Conservation (phyloP, 2,888 invertebrate species). For the Smittia sp. region DNA sequence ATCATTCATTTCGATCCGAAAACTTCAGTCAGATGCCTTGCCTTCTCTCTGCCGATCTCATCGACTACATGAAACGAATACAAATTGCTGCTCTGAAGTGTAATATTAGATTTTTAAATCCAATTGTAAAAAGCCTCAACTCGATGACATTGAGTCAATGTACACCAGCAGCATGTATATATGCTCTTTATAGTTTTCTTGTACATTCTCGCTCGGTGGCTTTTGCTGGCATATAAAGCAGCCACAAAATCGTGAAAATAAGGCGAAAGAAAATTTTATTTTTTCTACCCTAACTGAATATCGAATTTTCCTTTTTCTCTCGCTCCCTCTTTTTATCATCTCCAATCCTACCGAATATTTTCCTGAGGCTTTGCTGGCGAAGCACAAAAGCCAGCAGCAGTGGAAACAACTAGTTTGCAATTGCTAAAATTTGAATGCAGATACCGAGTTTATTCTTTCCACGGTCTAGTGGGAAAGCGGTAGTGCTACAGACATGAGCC, state of each 20-base stretch:
- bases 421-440: not conserved
- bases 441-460: not conserved
- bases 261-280: not conserved
- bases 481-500: no score
- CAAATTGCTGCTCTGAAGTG: constrained; percentile 30
- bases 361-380: not conserved
- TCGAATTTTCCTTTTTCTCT: not conserved
- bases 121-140: not conserved
- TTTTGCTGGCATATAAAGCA: not conserved
- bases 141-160: no score
- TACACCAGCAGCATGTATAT: not conserved
- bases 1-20: constrained; percentile 2
- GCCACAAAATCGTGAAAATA: not conserved
- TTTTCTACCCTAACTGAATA: not conserved
- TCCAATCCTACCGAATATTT: no score
- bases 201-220: not conserved
- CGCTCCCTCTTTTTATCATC: no score
- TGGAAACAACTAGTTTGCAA: constrained; percentile 11
- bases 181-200: no score
- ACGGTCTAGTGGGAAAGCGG: not conserved
- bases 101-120: constrained; percentile 28
- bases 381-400: not conserved
- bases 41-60: not conserved
- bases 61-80: constrained; percentile 30
- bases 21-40: constrained; percentile 18